Percentiles rank a stretch among this genome's conserved stretches.
These are phyloP conservation scores for Dolichoris vasculosae DNA, from an alignment of 1,140 invertebrate genomes.

Conservation along the genomic window DNA sequence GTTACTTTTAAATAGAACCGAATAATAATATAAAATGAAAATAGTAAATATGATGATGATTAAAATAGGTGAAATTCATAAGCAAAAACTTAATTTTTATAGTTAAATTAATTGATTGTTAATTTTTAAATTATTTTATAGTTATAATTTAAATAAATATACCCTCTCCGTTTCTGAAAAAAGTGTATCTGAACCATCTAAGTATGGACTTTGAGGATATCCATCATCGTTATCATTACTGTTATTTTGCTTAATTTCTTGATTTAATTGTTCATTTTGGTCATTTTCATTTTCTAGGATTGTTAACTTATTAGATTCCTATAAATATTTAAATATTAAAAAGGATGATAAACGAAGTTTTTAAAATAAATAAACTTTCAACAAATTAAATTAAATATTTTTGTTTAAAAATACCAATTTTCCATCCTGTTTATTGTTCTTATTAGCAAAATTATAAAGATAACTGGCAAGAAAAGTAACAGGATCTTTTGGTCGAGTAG, in stretches of 20 bases:
- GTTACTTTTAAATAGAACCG: no score
- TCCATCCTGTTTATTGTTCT: constrained; percentile 66
- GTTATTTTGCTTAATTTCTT: constrained; percentile 51
- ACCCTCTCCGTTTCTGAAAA: constrained; percentile 79
- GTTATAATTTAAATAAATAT: constrained; percentile 51
- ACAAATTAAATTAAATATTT: not conserved
- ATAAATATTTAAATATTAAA: constrained; percentile 5
- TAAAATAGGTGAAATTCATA: no score
- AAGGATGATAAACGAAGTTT: not conserved
- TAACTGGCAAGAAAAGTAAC: constrained; percentile 88
- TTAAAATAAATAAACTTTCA: constrained; percentile 11
- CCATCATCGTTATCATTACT: constrained; percentile 61
- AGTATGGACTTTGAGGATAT: constrained; percentile 65
- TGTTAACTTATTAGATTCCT: constrained; percentile 37
- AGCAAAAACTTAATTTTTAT: no score
- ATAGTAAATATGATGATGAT: no score
- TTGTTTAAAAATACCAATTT: constrained; percentile 50
- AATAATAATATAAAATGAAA: no score
- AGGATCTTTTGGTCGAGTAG: constrained; percentile 86
- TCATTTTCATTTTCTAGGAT: constrained; percentile 4
- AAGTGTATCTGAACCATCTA: constrained; percentile 76
- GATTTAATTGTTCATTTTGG: constrained; percentile 4
- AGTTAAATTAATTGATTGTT: no score
- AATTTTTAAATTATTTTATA: no score
- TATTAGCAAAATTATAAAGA: constrained; percentile 83